These are phyloP conservation scores for Drymonia ruficornis DNA, from an alignment of 2,888 invertebrate genomes.

Conservation along the genomic window DNA sequence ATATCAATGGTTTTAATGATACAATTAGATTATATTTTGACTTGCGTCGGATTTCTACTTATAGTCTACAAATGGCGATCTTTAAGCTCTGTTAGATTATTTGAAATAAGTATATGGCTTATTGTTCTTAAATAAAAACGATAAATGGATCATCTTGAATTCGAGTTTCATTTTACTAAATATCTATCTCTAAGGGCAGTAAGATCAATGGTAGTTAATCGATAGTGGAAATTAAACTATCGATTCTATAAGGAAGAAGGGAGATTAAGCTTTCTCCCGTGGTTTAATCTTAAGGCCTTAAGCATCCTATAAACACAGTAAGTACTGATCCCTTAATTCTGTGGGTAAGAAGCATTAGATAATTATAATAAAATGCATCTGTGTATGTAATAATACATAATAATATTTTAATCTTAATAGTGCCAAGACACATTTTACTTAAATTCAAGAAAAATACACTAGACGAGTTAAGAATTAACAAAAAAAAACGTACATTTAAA, in stretches of 20 bases:
- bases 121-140: slow-evolving; percentile 76
- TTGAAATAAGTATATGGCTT: slow-evolving; percentile 77
- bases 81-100: slow-evolving; percentile 69
- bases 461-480: slow-evolving; percentile 16
- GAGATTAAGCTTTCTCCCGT: too few relatives aligned
- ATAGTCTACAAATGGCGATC: slow-evolving; percentile 53
- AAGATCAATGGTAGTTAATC: too few relatives aligned
- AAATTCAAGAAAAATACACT: neutral
- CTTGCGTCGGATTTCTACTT: slow-evolving; percentile 75
- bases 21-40: slow-evolving; percentile 53
- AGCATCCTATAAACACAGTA: neutral
- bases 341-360: too few relatives aligned
- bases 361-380: too few relatives aligned
- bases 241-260: too few relatives aligned
- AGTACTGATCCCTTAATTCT: too few relatives aligned
- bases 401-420: neutral
- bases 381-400: neutral
- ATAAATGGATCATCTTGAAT: slow-evolving; percentile 78
- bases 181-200: too few relatives aligned
- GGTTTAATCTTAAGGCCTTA: neutral
- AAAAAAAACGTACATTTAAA: slow-evolving; percentile 18
- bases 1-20: slow-evolving; percentile 42
- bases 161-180: slow-evolving; percentile 59
- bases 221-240: too few relatives aligned
- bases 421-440: neutral